A percentile compares a stretch with the other conserved stretches of the same genome.
These are phyloP conservation scores for Hofmannophila pseudospretella DNA, from an alignment of 2,888 invertebrate species.

Conservation along the genomic window DNA sequence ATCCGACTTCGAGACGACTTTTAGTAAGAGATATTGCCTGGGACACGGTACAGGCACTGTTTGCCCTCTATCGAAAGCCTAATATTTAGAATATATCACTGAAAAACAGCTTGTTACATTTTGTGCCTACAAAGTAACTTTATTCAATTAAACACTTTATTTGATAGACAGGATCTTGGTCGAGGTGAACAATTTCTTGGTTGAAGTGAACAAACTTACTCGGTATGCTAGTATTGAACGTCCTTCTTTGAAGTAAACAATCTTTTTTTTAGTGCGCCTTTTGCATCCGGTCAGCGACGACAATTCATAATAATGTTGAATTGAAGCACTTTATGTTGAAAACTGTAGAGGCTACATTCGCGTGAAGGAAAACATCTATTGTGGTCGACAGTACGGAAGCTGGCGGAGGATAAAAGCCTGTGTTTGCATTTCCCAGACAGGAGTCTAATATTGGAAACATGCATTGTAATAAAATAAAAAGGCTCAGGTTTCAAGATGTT, in stretches of 20 bases:
- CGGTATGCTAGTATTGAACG: no score
- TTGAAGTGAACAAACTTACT: no score
- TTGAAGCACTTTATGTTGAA: neutral
- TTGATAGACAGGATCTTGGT: no score
- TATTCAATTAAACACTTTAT: no score
- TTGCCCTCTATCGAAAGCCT: neutral
- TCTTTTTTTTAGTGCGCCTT: no score
- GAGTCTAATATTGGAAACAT: slow-evolving; percentile 3
- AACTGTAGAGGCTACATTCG: neutral
- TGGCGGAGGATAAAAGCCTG: neutral
- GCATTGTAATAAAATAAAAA: slow-evolving; percentile 1
- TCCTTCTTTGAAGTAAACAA: no score
- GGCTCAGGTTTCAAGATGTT: neutral
- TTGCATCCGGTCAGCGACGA: neutral
- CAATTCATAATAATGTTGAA: neutral
- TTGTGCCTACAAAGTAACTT: no score
- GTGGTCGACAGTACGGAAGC: neutral
- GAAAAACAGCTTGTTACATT: no score
- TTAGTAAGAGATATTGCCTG: slow-evolving; percentile 2
- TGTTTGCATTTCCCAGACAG: neutral
- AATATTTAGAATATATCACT: slow-evolving; percentile 1
- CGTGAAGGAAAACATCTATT: neutral
- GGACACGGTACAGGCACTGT: neutral
- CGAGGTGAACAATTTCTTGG: no score
- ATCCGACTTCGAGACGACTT: slow-evolving; percentile 2